Evolutionary conservation across 2,888 invertebrate species (phyloP).

Genomic region (Drosophila buzzatii): DNA sequence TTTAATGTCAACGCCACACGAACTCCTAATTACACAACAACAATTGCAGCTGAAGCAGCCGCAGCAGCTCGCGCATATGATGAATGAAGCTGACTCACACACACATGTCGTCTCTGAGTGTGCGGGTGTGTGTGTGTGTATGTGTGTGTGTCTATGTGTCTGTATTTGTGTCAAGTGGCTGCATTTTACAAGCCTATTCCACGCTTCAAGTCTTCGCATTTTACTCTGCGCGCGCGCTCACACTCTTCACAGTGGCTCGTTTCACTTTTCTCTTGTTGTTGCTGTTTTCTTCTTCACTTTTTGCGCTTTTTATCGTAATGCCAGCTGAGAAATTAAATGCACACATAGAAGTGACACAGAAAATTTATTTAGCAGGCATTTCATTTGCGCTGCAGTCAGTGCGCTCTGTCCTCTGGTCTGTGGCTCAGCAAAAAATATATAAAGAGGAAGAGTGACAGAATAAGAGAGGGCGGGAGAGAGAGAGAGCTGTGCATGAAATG

Average conservation of each 20-base stretch:
- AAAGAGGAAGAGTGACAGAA: neutral
- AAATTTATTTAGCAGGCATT: constrained; percentile 72
- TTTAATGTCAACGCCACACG: constrained; percentile 39
- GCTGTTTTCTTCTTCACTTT: neutral
- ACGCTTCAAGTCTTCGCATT: constrained; percentile 39
- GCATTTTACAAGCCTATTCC: constrained; percentile 62
- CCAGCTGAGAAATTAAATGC: constrained; percentile 73
- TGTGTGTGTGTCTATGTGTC: neutral
- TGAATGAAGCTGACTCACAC: constrained; percentile 46
- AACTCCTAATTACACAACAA: constrained; percentile 44
- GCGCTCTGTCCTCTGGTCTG: constrained; percentile 17
- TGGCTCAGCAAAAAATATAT: constrained; percentile 19
- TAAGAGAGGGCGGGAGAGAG: neutral
- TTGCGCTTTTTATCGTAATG: constrained; percentile 42
- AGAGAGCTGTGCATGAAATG: constrained; percentile 20
- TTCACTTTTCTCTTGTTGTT: neutral
- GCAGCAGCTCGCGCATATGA: constrained; percentile 48
- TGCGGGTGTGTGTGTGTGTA: constrained; percentile 27
- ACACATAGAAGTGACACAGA: constrained; percentile 66
- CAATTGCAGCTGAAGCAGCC: constrained; percentile 6
- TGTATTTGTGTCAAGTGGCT: constrained; percentile 65
- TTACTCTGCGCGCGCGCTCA: constrained; percentile 18
- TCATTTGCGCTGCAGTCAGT: constrained; percentile 44
- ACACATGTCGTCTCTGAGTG: constrained; percentile 6
- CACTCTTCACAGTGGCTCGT: neutral